Evolutionary conservation across 1,140 invertebrate genomes (phyloP), one percentile per base, ranked within the genome.

Genomic region (Euwallacea similis): DNA sequence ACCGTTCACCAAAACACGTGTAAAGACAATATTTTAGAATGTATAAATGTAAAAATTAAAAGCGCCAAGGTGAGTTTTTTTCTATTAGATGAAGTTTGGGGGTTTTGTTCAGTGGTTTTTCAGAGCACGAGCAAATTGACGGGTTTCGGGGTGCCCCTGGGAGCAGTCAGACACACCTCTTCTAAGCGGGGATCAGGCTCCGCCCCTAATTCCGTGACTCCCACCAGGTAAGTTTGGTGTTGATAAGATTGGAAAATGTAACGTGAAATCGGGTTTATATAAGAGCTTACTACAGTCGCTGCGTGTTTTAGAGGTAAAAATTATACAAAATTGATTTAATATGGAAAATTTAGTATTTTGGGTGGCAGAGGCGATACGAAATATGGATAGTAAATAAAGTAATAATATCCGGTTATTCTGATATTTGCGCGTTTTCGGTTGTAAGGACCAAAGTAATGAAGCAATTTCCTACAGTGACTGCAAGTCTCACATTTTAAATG

Each of bases 1-100:
- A 93, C 90, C 66, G 91, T 95, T 53, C 93, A 96, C 82, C 93
- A 95, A 78, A 90, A 88, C 78, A 87, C 88, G 6, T 96, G 93
- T 82, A 93, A 93, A 81, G 93, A 95, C 80, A 91, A 93, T 83
- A 88, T 94, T 71, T 81, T 86, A 43, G 90, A 93, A 71, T 96
- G 93, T 81, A 88, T 86, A 66, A 91, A 91, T 81, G 88, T 86
- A 65, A 91, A 91, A 78, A 85, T 86, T 62, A 89, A 89, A 82
- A 82, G 84, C 64, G 84, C 84, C 46, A 91, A 90, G 86, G 89
- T 89, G 80, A 79, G 80, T 47, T 50, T 33, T 33, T 4, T 33
- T 33, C 4, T 33, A 33, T 4, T 33, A 33, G 21, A 4, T 33
- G 21, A 33, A 33, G 21, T 33, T 6, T 21, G 11, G 50, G 11